A percentile compares a stretch with the other conserved stretches of the same genome.
Conservation (phyloP, 2,797 vertebrate genomes). For the Agapornis canus region DNA sequence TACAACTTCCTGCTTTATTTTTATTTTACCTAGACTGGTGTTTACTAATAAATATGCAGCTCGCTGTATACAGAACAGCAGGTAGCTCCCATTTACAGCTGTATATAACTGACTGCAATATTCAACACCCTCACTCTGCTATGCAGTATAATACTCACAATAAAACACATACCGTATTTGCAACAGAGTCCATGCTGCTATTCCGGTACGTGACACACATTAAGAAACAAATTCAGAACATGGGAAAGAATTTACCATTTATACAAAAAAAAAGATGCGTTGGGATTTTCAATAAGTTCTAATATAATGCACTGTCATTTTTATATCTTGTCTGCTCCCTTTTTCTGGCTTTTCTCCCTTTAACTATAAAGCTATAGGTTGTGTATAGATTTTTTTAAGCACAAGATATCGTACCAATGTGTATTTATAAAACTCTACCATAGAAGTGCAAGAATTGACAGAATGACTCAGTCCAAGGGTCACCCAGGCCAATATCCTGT, state of each 20-base stretch:
- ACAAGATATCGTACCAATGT: background rate
- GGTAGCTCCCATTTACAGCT: slow-evolving; percentile 62
- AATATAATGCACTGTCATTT: slow-evolving; percentile 31
- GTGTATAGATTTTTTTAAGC: background rate
- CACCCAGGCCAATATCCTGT: slow-evolving; percentile 5
- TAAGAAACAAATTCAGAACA: slow-evolving; percentile 38
- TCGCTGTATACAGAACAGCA: slow-evolving; percentile 39
- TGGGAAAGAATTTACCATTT: slow-evolving; percentile 48
- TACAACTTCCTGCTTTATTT: slow-evolving; percentile 42
- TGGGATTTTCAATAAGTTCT: slow-evolving; percentile 59
- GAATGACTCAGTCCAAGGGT: background rate
- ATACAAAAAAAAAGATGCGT: slow-evolving; percentile 21
- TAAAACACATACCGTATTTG: slow-evolving; percentile 62
- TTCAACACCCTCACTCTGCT: slow-evolving; percentile 52
- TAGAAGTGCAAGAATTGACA: background rate
- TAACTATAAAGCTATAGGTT: background rate
- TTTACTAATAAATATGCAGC: slow-evolving; percentile 58
- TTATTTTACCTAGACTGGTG: slow-evolving; percentile 36
- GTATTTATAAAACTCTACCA: slow-evolving; percentile 37
- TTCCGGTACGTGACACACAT: slow-evolving; percentile 49
- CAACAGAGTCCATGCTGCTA: slow-evolving; percentile 29
- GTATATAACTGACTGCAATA: slow-evolving; percentile 48
- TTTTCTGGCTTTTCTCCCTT: slow-evolving; percentile 31
- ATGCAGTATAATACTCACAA: slow-evolving; percentile 53
- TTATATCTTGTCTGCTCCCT: slow-evolving; percentile 30